Percentiles rank a stretch among this genome's conserved stretches.
Conservation (phyloP, 1,140 invertebrate species). For the Leptoteleia sp. region DNA sequence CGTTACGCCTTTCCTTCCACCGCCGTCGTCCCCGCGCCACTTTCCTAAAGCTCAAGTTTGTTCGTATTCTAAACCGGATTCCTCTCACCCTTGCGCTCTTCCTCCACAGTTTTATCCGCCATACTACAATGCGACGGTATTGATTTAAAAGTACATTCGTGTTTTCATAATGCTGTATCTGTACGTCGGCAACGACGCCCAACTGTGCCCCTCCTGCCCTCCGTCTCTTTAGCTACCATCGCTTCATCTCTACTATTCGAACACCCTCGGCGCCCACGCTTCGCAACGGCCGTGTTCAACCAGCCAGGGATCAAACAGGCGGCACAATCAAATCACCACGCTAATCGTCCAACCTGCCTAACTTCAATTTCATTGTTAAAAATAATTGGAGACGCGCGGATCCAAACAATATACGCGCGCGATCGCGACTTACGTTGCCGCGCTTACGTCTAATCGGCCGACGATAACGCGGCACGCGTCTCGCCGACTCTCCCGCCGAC, state of each 20-base stretch:
- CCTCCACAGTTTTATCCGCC: constrained; percentile 70
- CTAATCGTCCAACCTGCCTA: constrained; percentile 75
- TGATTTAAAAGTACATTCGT: constrained; percentile 82
- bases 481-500: no score
- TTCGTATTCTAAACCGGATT: constrained; percentile 66
- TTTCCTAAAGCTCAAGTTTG: constrained; percentile 66
- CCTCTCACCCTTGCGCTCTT: constrained; percentile 67
- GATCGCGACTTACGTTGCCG: no score
- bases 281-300: constrained; percentile 56
- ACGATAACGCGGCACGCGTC: no score
- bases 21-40: constrained; percentile 51
- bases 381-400: constrained; percentile 69
- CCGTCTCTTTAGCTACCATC: constrained; percentile 63
- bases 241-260: constrained; percentile 68
- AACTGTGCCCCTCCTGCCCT: constrained; percentile 67
- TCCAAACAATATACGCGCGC: constrained; percentile 40
- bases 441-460: no score
- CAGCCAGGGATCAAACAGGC: constrained; percentile 65
- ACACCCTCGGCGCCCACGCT: constrained; percentile 60
- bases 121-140: constrained; percentile 81
- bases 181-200: constrained; percentile 75
- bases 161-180: constrained; percentile 82
- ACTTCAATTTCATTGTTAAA: constrained; percentile 73
- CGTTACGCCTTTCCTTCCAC: constrained; percentile 42
- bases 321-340: constrained; percentile 76